Percentiles rank a stretch among this genome's conserved stretches.
phyloP scores from a whole-genome alignment of 1,140 invertebrate genomes.

The Rhopalosiphum padi region DNA sequence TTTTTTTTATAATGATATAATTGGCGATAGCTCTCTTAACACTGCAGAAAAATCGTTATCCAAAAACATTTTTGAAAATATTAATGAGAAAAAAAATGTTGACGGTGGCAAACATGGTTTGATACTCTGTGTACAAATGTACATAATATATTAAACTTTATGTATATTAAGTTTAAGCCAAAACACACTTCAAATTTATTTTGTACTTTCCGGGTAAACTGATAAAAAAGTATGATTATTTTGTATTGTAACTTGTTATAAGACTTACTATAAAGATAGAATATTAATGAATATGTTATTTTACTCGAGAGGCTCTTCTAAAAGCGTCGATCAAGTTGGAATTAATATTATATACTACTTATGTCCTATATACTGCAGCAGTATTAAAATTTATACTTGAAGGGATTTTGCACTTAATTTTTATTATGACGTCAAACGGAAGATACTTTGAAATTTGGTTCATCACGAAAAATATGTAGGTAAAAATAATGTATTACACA shows the following conservation, averaged over 20 bases:
- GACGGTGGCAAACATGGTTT: not conserved
- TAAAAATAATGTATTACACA: too few relatives aligned
- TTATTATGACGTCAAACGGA: not conserved
- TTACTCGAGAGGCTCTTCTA: constrained; percentile 7
- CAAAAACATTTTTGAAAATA: not conserved
- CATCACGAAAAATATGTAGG: not conserved
- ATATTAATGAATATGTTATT: not conserved
- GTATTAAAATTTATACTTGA: not conserved
- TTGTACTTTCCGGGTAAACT: not conserved
- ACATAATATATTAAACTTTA: not conserved
- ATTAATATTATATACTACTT: not conserved
- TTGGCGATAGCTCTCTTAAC: not conserved
- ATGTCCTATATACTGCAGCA: not conserved
- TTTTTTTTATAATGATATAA: too few relatives aligned
- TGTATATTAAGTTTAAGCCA: not conserved
- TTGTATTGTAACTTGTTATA: not conserved
- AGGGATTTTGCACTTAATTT: not conserved
- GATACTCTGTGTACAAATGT: not conserved
- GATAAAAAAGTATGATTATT: not conserved
- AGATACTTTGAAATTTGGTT: not conserved
- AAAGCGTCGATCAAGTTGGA: not conserved
- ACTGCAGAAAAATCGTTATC: not conserved
- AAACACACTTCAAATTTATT: not conserved
- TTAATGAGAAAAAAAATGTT: not conserved
- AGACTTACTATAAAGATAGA: not conserved